Evolutionary conservation across 2,113 vertebrate species (phyloP), one percentile per base, ranked within the genome.

Genomic region (Oreochromis tanganicae): DNA sequence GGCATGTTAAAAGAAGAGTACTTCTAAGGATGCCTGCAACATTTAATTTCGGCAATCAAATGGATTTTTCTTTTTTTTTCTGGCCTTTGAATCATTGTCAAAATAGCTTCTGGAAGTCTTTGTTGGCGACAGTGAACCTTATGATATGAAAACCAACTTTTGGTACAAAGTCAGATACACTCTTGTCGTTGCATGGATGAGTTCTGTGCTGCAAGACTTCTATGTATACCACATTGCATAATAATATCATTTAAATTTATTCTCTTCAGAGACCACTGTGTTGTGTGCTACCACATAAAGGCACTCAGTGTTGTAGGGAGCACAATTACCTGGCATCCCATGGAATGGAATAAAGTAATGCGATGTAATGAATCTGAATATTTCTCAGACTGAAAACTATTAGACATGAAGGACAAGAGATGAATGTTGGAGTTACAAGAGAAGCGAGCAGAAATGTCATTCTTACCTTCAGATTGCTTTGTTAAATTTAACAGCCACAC

Each of bases 1-100:
- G 80, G 87, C 84, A 50, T 83, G 81, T 59, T 83, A 81, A 85
- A 87, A 84, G 38, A 81, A 79, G 81, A 92, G 86, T 84, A 63
- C 68, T 85, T 83, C 32, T 59, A 41, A 10, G 63, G 36, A 89
- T 63, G 79, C 27, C 63, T 46, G 46, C 36, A 85, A 46, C 9
- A 80, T 82, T 56, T 43, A 4, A 81, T 75, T 57, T 61, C 73
- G 4, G 79, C 41, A 41, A 54, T 13, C 61, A n/a, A 57, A 9
- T 52, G 29, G 19, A 82, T 38, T 46, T 19, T 24, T 41, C 66
- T 41, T 0, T 36, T 14, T 17, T 48, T 83, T 81, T 5, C 21
- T 57, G 54, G 46, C 17, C 48, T 34, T 46, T 80, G n/a, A 75
- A 80, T 81, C 10, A 63, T 12, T 68, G 12, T 55, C 86, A 59